These are phyloP conservation scores for Luidia sarsii DNA, from an alignment of 53 echinoderm and acorn worm genomes.

Conservation along the genomic window DNA sequence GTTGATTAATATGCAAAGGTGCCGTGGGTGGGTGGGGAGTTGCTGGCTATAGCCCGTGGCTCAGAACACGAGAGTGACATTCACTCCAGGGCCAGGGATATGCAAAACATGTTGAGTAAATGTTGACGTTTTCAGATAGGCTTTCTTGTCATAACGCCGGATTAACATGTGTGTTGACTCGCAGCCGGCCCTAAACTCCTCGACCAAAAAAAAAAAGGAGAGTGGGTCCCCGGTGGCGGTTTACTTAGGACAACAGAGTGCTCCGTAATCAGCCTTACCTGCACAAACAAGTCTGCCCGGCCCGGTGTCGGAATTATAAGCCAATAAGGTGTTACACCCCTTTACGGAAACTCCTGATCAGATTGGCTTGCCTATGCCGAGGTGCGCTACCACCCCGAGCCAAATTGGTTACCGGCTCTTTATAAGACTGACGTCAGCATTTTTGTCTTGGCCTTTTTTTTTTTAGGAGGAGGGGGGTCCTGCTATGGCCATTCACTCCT, in stretches of 20 bases:
- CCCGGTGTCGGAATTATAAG: slow-evolving; percentile 45
- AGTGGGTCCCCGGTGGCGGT: neutral
- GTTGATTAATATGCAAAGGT: slow-evolving; percentile 29
- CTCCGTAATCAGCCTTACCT: slow-evolving; percentile 18
- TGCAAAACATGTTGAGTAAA: slow-evolving; percentile 58
- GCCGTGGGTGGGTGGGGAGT: too few relatives aligned
- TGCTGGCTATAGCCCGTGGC: neutral
- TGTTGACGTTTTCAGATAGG: slow-evolving; percentile 59
- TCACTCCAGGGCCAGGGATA: slow-evolving; percentile 22
- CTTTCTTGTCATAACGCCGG: slow-evolving; percentile 61
- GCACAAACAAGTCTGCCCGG: slow-evolving; percentile 23
- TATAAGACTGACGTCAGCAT: slow-evolving; percentile 26
- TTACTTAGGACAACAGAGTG: slow-evolving; percentile 31
- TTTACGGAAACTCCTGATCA: slow-evolving; percentile 7
- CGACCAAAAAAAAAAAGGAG: neutral
- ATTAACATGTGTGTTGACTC: slow-evolving; percentile 56
- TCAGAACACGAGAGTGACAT: slow-evolving; percentile 9
- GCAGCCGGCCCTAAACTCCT: slow-evolving; percentile 21
- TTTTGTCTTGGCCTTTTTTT: slow-evolving; percentile 2
- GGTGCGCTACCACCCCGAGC: slow-evolving; percentile 16
- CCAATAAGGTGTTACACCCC: slow-evolving; percentile 25
- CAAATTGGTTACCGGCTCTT: slow-evolving; percentile 2
- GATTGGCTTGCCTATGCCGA: slow-evolving; percentile 31
- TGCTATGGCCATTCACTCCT: too few relatives aligned
- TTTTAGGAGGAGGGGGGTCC: neutral